Conservation (phyloP, 2,113 vertebrate genomes). For the Microcebus tavaratra region DNA sequence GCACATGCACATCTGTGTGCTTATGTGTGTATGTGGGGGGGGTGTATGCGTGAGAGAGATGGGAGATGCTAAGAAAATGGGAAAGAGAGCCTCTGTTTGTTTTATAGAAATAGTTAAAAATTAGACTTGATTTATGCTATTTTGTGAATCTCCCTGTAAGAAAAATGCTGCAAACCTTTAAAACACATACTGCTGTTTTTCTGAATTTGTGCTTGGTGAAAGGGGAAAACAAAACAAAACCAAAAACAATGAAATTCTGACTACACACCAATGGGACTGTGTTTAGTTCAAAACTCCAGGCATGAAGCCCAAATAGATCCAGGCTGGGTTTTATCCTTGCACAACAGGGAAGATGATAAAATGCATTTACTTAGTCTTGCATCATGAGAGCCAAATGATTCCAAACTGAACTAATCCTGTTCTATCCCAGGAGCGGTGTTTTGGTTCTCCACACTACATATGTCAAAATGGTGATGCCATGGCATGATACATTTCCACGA, state of each 20-base stretch:
- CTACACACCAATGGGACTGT: constrained; percentile 64
- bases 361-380: constrained; percentile 53
- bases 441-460: constrained; percentile 54
- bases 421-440: constrained; percentile 56
- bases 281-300: constrained; percentile 76
- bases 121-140: neutral
- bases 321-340: constrained; percentile 62
- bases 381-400: constrained; percentile 66
- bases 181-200: neutral
- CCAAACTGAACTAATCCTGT: constrained; percentile 66
- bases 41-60: accelerated
- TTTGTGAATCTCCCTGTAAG: neutral
- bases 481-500: constrained; percentile 57
- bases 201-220: constrained; percentile 15
- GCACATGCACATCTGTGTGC: too few species aligned
- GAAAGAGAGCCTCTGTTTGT: neutral
- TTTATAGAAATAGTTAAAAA: neutral
- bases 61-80: neutral
- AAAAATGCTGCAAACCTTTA: constrained; percentile 11
- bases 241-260: constrained; percentile 55
- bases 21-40: too few species aligned
- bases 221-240: constrained; percentile 33
- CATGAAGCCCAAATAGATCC: constrained; percentile 68
- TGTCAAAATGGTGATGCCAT: constrained; percentile 59
- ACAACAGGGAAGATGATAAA: constrained; percentile 69